Evolutionary conservation across 2,888 invertebrate species (phyloP).

Genomic region (Ecdyonurus torrentis): DNA sequence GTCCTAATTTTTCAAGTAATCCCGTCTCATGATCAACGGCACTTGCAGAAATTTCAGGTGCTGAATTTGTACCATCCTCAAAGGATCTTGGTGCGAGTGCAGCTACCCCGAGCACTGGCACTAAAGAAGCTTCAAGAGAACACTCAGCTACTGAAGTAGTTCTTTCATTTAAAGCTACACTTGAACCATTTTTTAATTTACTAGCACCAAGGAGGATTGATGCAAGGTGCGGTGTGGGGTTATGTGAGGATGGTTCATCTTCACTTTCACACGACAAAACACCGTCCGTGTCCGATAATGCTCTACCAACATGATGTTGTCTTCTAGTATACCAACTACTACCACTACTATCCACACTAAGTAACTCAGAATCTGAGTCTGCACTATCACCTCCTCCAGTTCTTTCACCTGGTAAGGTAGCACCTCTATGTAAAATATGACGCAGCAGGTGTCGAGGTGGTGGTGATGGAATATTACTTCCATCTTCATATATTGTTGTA

Average conservation of each 20-base stretch:
- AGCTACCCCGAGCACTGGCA: not conserved
- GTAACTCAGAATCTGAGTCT: not conserved
- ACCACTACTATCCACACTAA: not conserved
- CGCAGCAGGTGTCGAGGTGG: conserved; percentile 13
- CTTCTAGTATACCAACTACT: not conserved
- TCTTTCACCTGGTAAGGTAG: conserved; percentile 14
- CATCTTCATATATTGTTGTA: conserved; percentile 4
- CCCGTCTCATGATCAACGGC: not conserved
- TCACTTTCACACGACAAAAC: not conserved
- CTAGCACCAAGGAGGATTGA: not conserved
- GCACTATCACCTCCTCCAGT: conserved; percentile 16
- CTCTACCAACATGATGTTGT: not conserved
- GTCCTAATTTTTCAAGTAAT: conserved; percentile 34
- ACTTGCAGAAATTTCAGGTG: conserved; percentile 1
- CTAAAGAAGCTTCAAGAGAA: not conserved
- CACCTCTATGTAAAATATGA: conserved; percentile 13
- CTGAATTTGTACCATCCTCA: not conserved
- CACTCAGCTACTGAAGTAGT: not conserved
- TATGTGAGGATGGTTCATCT: not conserved
- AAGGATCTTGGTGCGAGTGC: not conserved
- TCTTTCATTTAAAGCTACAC: not conserved
- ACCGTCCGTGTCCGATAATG: not conserved
- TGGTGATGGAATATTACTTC: no score
- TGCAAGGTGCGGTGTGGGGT: not conserved
- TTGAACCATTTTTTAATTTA: not conserved